Conservation (phyloP, 53 echinoderm and acorn worm species). For the Arbacia lixula region DNA sequence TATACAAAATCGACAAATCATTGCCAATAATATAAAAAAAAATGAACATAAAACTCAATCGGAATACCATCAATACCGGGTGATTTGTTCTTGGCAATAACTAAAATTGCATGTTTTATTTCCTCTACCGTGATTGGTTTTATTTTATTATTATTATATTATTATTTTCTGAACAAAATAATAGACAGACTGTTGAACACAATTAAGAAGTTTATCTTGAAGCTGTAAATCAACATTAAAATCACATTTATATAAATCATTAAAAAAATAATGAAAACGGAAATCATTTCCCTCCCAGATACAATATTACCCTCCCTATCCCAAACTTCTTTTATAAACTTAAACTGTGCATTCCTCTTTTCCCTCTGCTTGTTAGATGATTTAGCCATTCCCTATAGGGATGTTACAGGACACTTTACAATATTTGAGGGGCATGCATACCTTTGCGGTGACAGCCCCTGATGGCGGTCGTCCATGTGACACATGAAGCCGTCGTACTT, state of each 20-base stretch:
- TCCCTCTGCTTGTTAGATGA: neutral
- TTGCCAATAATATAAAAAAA: conserved; percentile 50
- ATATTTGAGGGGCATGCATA: neutral
- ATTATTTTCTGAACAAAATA: neutral
- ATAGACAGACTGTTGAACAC: neutral
- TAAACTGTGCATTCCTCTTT: neutral
- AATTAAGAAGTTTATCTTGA: conserved; percentile 21
- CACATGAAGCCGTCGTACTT: neutral
- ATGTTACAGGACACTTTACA: neutral
- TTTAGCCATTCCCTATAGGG: conserved; percentile 8
- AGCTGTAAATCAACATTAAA: neutral
- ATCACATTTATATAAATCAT: conserved; percentile 1
- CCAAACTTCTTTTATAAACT: conserved; percentile 2
- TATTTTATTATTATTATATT: neutral
- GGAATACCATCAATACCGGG: conserved; percentile 70
- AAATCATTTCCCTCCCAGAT: neutral
- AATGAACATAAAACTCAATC: conserved; percentile 43
- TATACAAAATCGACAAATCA: conserved; percentile 50
- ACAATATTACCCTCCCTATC: neutral
- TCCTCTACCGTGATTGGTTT: neutral
- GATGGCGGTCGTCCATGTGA: neutral
- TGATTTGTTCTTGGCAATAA: conserved; percentile 53
- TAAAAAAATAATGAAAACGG: conserved; percentile 18
- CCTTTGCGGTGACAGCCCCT: neutral
- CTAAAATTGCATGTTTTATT: neutral